Conservation (phyloP, 2,113 vertebrate species). For the Collichthys lucidus region DNA sequence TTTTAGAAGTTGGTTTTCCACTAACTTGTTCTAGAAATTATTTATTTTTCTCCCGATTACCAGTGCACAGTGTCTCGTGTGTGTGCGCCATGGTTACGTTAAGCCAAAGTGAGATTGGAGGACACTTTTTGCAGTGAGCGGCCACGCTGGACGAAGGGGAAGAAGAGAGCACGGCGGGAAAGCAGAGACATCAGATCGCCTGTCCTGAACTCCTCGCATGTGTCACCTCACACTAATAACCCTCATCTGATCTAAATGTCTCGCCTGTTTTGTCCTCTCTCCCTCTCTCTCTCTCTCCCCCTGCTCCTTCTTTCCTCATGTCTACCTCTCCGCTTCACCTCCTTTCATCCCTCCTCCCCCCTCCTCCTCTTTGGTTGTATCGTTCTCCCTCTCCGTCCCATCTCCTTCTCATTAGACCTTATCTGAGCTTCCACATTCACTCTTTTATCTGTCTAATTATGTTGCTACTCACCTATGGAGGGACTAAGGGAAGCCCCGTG, state of each 20-base stretch:
- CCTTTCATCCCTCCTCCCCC: slow-evolving; percentile 14
- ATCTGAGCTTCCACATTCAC: slow-evolving; percentile 79
- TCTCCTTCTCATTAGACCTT: slow-evolving; percentile 82
- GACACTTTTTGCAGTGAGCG: slow-evolving; percentile 15
- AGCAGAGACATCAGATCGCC: slow-evolving; percentile 50
- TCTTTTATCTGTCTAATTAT: slow-evolving; percentile 86
- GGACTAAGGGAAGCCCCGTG: slow-evolving; percentile 52
- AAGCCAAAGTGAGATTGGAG: not conserved
- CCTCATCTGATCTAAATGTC: slow-evolving; percentile 61
- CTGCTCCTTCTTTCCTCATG: slow-evolving; percentile 7
- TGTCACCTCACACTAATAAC: slow-evolving; percentile 70
- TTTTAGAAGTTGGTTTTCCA: not conserved
- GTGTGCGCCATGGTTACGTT: not conserved
- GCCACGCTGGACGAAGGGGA: not conserved
- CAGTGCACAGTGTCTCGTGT: not conserved
- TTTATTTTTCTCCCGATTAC: not conserved
- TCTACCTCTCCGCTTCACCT: slow-evolving; percentile 7
- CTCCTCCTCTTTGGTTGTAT: not conserved
- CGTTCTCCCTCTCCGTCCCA: slow-evolving; percentile 25
- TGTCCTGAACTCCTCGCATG: slow-evolving; percentile 52
- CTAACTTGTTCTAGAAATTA: not conserved
- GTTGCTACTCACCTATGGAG: slow-evolving; percentile 80
- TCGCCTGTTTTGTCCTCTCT: slow-evolving; percentile 23
- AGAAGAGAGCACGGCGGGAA: not conserved
- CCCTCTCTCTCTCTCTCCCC: not conserved